These are phyloP conservation scores for Panorpa germanica DNA, from an alignment of 2,888 invertebrate species.

Conservation along the genomic window DNA sequence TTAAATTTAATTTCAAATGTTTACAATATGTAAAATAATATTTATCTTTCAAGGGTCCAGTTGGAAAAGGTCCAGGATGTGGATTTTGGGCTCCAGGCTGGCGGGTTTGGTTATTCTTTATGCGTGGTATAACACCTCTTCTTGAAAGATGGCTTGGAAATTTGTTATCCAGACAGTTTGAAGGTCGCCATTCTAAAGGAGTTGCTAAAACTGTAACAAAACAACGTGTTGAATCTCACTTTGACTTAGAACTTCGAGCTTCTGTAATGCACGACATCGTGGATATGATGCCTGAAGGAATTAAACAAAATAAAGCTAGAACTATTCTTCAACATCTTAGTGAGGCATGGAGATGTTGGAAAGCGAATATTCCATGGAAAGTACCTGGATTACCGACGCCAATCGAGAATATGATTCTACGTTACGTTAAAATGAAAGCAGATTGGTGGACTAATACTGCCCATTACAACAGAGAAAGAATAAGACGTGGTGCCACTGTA, in stretches of 20 bases:
- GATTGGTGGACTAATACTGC: constrained; percentile 99
- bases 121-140: constrained; percentile 96
- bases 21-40: constrained; percentile 9
- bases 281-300: constrained; percentile 99
- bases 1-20: background rate
- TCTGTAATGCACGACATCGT: constrained; percentile 96
- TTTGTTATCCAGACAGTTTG: constrained; percentile 93
- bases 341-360: constrained; percentile 99
- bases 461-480: constrained; percentile 97
- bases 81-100: constrained; percentile 99
- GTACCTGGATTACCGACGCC: constrained; percentile 97
- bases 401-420: constrained; percentile 98
- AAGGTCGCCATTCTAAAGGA: constrained; percentile 97
- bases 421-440: constrained; percentile 99
- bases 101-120: constrained; percentile 99
- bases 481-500: constrained; percentile 97
- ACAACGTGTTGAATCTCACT: constrained; percentile 98
- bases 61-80: constrained; percentile 96
- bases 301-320: constrained; percentile 98
- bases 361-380: constrained; percentile 99
- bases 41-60: constrained; percentile 55
- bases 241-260: constrained; percentile 93
- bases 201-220: constrained; percentile 99
- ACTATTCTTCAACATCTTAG: constrained; percentile 97
- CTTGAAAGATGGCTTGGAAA: constrained; percentile 99